Conservation (phyloP, 2,113 vertebrate species). For the Alligator mississippiensis region DNA sequence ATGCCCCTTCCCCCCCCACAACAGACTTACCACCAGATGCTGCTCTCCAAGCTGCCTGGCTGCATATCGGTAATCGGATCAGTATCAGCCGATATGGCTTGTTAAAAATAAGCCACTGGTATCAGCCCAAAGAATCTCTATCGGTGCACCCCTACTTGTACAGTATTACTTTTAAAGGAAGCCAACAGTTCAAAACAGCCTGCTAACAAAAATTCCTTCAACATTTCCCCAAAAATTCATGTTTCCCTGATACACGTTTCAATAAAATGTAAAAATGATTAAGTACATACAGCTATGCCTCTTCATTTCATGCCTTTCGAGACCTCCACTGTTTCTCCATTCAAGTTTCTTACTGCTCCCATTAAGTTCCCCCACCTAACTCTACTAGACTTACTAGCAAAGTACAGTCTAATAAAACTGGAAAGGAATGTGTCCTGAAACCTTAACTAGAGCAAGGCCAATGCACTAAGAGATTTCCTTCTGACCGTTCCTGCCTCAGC, state of each 20-base stretch:
- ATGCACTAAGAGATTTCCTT: not conserved
- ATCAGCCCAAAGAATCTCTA: no score
- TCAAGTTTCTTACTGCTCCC: not conserved
- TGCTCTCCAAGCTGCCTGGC: no score
- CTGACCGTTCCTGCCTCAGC: not conserved
- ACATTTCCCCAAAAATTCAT: slow-evolving; percentile 15
- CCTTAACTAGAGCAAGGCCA: not conserved
- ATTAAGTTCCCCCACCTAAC: not conserved
- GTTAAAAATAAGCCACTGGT: no score
- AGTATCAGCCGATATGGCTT: no score
- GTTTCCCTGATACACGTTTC: not conserved
- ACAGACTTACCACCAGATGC: no score
- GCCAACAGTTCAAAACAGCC: slow-evolving; percentile 1
- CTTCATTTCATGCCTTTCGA: slow-evolving; percentile 7
- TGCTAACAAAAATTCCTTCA: not conserved
- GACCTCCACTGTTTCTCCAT: not conserved
- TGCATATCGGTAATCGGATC: no score
- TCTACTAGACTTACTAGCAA: no score
- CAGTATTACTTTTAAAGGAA: not conserved
- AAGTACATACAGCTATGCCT: not conserved
- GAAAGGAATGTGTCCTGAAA: not conserved
- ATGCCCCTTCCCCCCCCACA: no score
- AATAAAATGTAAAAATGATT: slow-evolving; percentile 12
- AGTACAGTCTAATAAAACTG: not conserved
- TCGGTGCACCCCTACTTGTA: no score